Conservation (phyloP, 1,140 invertebrate species). For the Drosophila bocki region DNA sequence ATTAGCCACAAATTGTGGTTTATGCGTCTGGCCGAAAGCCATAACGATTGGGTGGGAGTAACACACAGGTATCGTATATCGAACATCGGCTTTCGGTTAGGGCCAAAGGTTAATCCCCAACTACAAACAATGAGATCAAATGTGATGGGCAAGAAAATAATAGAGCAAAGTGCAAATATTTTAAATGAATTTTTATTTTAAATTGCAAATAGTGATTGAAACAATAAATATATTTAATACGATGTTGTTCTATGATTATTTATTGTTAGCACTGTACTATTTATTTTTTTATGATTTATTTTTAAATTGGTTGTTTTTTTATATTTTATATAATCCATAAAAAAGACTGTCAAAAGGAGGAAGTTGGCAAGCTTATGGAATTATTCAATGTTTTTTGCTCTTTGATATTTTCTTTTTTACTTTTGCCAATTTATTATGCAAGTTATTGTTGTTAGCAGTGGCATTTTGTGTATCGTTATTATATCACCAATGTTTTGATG, state of each 20-base stretch:
- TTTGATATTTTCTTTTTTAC: constrained; percentile 25
- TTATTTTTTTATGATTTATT: constrained; percentile 19
- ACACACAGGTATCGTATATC: constrained; percentile 16
- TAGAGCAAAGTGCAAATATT: constrained; percentile 1
- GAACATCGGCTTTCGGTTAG: constrained; percentile 7
- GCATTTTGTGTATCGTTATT: constrained; percentile 14
- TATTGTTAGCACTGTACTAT: background rate
- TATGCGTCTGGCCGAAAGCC: constrained; percentile 61
- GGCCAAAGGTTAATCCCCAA: constrained; percentile 31
- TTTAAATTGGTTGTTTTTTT: constrained; percentile 17
- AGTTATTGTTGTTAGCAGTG: constrained; percentile 18
- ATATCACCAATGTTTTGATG: constrained; percentile 19
- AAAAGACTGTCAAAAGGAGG: constrained; percentile 10
- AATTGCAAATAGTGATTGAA: constrained; percentile 1
- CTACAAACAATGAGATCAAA: constrained; percentile 26
- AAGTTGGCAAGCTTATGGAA: constrained; percentile 35
- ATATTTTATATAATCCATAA: constrained; percentile 30
- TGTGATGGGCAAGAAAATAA: constrained; percentile 13
- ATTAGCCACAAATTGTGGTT: constrained; percentile 66
- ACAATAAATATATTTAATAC: constrained; percentile 4
- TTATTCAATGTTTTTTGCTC: constrained; percentile 31
- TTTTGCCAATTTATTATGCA: constrained; percentile 38
- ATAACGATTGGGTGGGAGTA: constrained; percentile 20
- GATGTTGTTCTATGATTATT: constrained; percentile 9
- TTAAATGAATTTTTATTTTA: constrained; percentile 11